phyloP scores from a whole-genome alignment of 2,888 invertebrate genomes.

The Andricus quercusramuli region DNA sequence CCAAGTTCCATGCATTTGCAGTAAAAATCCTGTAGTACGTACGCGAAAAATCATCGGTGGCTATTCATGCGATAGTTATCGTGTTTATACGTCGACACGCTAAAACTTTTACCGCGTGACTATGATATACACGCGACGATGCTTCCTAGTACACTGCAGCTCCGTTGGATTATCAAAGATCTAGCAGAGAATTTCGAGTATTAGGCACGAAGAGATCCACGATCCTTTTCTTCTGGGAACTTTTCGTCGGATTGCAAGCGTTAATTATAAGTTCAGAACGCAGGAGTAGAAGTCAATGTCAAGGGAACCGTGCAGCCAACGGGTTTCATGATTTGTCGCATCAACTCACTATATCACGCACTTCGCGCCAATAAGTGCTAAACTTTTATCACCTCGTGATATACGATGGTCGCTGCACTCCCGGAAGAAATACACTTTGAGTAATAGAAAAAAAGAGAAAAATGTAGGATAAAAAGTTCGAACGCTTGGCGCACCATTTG shows the following conservation, averaged over 20 bases:
- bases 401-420: slow-evolving; percentile 46
- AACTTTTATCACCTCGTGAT: slow-evolving; percentile 57
- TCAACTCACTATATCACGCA: slow-evolving; percentile 42
- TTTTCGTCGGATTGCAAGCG: slow-evolving; percentile 25
- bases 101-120: slow-evolving; percentile 41
- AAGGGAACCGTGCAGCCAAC: slow-evolving; percentile 38
- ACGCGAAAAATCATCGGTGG: slow-evolving; percentile 55
- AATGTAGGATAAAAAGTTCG: slow-evolving; percentile 36
- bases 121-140: slow-evolving; percentile 42
- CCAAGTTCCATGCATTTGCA: slow-evolving; percentile 50
- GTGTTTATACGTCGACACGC: slow-evolving; percentile 42
- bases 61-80: slow-evolving; percentile 50
- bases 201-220: slow-evolving; percentile 29
- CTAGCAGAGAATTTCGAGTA: slow-evolving; percentile 40
- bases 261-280: slow-evolving; percentile 36
- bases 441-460: slow-evolving; percentile 49
- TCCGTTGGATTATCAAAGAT: slow-evolving; percentile 35
- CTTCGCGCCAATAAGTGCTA: slow-evolving; percentile 53
- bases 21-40: slow-evolving; percentile 53
- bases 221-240: slow-evolving; percentile 16
- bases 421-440: slow-evolving; percentile 48
- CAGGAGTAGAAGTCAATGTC: slow-evolving; percentile 4
- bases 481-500: slow-evolving; percentile 49
- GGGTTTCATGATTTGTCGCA: slow-evolving; percentile 52
- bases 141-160: slow-evolving; percentile 38